Evolutionary conservation across 2,113 vertebrate species (phyloP).

Genomic region (Dasyurus viverrinus): DNA sequence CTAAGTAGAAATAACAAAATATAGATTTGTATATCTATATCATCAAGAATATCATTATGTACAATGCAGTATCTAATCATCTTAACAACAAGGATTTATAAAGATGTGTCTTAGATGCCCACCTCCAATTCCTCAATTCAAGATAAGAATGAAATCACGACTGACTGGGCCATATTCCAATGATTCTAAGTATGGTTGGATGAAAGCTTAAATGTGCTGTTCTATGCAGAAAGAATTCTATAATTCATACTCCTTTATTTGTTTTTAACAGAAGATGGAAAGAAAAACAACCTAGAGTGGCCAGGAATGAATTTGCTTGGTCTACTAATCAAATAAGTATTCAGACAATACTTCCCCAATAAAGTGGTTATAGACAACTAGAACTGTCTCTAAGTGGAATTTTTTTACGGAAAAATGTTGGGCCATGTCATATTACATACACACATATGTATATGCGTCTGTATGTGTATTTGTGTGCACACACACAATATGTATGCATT

Average conservation of each 20-base stretch:
- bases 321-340: neutral
- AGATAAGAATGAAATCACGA: accelerated
- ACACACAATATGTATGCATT: no score
- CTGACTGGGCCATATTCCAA: no score
- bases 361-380: neutral
- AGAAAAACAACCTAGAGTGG: neutral
- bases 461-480: no score
- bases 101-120: neutral
- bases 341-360: neutral
- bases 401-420: neutral
- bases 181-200: neutral
- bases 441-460: neutral
- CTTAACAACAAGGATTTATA: neutral
- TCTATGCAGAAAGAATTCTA: neutral
- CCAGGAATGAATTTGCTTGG: neutral
- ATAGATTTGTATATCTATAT: neutral
- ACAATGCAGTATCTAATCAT: neutral
- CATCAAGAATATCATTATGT: neutral
- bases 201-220: neutral
- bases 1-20: neutral
- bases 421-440: neutral
- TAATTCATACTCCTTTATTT: neutral
- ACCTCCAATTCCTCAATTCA: neutral
- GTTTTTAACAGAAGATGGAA: slow-evolving; percentile 6
- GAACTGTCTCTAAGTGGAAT: neutral